Evolutionary conservation across 2,113 vertebrate species (phyloP).

Genomic region (Microcebus jonahi): DNA sequence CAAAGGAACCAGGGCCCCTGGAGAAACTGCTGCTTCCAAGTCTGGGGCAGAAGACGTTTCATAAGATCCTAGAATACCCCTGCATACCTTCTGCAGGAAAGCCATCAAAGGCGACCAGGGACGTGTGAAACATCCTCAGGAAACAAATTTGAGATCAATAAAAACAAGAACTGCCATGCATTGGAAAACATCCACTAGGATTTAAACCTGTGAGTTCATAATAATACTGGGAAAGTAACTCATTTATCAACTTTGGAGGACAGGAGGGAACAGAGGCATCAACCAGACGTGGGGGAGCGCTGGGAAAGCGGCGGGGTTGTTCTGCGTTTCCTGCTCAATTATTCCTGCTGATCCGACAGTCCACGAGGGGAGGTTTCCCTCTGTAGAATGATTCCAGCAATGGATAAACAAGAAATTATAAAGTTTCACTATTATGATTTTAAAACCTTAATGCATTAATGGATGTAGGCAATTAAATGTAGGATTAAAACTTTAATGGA

Average conservation of each 20-base stretch:
- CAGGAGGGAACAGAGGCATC: rapidly evolving
- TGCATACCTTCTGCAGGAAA: not conserved
- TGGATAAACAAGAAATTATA: too few relatives aligned
- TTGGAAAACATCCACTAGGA: not conserved
- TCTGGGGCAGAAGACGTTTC: not conserved
- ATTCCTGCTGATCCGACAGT: not conserved
- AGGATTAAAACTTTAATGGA: not conserved
- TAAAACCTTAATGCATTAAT: not conserved
- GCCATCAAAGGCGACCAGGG: too few relatives aligned
- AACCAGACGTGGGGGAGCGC: not conserved
- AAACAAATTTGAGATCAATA: not conserved
- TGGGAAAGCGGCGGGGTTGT: rapidly evolving
- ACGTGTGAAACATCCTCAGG: not conserved
- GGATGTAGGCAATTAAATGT: not conserved
- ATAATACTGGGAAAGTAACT: not conserved
- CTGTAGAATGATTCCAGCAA: not conserved
- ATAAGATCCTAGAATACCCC: not conserved
- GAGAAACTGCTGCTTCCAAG: not conserved
- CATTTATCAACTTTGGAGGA: not conserved
- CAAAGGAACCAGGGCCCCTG: not conserved
- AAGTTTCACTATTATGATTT: not conserved
- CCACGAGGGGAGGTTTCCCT: not conserved
- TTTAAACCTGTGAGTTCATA: not conserved
- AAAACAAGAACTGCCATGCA: not conserved
- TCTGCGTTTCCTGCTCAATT: not conserved